phyloP scores from a whole-genome alignment of 2,113 vertebrate genomes.

The Menidia beryllina region DNA sequence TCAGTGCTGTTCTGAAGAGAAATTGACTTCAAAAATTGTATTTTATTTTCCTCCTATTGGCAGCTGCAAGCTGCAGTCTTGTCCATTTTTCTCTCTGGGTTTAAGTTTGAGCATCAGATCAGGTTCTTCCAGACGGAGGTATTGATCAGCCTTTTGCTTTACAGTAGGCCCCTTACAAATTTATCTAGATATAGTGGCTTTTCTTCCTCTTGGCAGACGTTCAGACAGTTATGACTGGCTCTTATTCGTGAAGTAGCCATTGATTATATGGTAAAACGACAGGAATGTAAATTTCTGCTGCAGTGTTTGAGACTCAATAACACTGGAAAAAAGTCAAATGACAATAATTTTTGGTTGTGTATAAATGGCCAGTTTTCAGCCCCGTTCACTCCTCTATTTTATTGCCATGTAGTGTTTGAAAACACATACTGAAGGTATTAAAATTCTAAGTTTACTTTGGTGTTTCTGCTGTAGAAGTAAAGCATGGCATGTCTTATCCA shows the following conservation, averaged over 20 bases:
- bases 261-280: slow-evolving; percentile 18
- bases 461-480: background rate
- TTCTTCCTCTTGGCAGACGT: slow-evolving; percentile 19
- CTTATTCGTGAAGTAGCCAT: slow-evolving; percentile 26
- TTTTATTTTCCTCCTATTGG: background rate
- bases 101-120: background rate
- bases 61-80: background rate
- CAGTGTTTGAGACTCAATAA: background rate
- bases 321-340: background rate
- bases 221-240: slow-evolving; percentile 22
- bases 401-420: background rate
- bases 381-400: background rate
- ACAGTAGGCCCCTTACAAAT: slow-evolving; percentile 5
- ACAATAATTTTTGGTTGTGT: background rate
- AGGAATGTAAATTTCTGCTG: slow-evolving; percentile 13
- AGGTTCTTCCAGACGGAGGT: slow-evolving; percentile 12
- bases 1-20: background rate
- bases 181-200: slow-evolving; percentile 20
- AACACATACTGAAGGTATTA: background rate
- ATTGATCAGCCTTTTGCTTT: slow-evolving; percentile 10
- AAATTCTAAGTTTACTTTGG: background rate
- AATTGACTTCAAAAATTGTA: background rate
- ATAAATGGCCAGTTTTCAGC: background rate
- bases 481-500: background rate
- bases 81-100: background rate